These are phyloP conservation scores for Mesocentrotus franciscanus DNA, from an alignment of 53 echinoderm and acorn worm species.

Conservation along the genomic window DNA sequence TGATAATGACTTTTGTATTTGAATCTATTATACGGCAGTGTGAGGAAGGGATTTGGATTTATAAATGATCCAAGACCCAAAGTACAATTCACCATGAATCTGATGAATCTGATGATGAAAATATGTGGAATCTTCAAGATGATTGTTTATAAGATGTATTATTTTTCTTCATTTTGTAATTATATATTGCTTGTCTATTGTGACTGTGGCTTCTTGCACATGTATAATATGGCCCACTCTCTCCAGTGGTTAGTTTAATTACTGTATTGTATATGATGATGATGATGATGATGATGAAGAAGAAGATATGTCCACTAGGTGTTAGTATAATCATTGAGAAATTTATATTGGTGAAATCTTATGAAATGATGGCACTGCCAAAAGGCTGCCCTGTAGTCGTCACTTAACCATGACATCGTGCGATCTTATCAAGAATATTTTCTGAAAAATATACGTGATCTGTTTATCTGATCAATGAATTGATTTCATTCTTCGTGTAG, in stretches of 20 bases:
- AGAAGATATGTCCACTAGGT: slow-evolving; percentile 56
- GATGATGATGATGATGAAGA: slow-evolving; percentile 12
- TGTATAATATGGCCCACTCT: slow-evolving; percentile 58
- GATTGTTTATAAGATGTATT: slow-evolving; percentile 62
- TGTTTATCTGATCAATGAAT: slow-evolving; percentile 47
- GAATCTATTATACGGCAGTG: neutral
- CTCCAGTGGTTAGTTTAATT: slow-evolving; percentile 34
- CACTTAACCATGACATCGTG: slow-evolving; percentile 44
- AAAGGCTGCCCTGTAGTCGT: slow-evolving; percentile 3
- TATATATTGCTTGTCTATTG: slow-evolving; percentile 47
- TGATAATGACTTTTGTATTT: neutral
- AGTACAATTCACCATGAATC: neutral
- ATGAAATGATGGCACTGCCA: slow-evolving; percentile 48
- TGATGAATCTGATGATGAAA: slow-evolving; percentile 16
- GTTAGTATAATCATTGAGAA: slow-evolving; percentile 66
- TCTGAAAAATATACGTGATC: slow-evolving; percentile 55
- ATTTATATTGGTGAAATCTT: slow-evolving; percentile 43
- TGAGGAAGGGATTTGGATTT: neutral
- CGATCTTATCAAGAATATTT: slow-evolving; percentile 46
- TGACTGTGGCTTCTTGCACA: slow-evolving; percentile 57
- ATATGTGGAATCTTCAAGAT: slow-evolving; percentile 41
- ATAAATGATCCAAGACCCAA: slow-evolving; percentile 1
- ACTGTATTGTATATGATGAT: slow-evolving; percentile 65
- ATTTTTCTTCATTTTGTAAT: slow-evolving; percentile 63
- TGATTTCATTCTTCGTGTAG: slow-evolving; percentile 41